A percentile compares a stretch with the other conserved stretches of the same genome.
Conservation (phyloP, 1,140 invertebrate genomes). For the Centruroides vittatus region DNA sequence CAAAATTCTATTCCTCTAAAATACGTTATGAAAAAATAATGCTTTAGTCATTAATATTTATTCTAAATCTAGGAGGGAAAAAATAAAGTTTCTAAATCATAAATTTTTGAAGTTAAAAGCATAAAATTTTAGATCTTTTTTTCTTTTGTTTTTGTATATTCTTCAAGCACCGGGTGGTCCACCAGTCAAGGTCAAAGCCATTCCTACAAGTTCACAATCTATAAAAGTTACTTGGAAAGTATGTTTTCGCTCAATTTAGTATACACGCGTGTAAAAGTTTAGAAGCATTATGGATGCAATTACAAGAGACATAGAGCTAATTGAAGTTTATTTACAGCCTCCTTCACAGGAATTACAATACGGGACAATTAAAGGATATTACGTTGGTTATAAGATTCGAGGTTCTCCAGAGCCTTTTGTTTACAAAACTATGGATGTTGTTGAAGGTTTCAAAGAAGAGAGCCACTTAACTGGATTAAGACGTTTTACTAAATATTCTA, state of each 20-base stretch:
- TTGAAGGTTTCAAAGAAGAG: conserved; percentile 14
- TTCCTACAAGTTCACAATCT: conserved; percentile 30
- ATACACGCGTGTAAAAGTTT: too few relatives aligned
- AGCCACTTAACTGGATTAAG: conserved; percentile 12
- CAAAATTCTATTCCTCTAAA: too few relatives aligned
- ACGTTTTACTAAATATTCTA: conserved; percentile 16
- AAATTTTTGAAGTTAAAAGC: too few relatives aligned
- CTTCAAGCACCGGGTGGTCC: conserved; percentile 28
- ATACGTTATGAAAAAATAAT: too few relatives aligned
- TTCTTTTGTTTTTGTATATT: background rate
- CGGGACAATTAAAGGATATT: conserved; percentile 32
- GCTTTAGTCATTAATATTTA: too few relatives aligned
- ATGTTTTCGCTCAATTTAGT: conserved; percentile 4
- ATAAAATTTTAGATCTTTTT: background rate
- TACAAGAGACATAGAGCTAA: background rate
- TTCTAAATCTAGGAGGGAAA: too few relatives aligned
- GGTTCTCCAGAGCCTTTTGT: conserved; percentile 13
- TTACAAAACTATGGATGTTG: conserved; percentile 24
- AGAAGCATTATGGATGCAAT: background rate
- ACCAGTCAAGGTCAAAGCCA: conserved; percentile 27
- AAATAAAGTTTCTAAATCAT: too few relatives aligned
- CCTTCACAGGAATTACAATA: conserved; percentile 23
- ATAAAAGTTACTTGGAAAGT: conserved; percentile 32
- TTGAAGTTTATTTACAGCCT: conserved; percentile 25
- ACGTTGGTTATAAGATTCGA: conserved; percentile 20